Evolutionary conservation across 2,888 invertebrate species (phyloP), one percentile per base, ranked within the genome.

Genomic region (Eupithecia dodoneata): DNA sequence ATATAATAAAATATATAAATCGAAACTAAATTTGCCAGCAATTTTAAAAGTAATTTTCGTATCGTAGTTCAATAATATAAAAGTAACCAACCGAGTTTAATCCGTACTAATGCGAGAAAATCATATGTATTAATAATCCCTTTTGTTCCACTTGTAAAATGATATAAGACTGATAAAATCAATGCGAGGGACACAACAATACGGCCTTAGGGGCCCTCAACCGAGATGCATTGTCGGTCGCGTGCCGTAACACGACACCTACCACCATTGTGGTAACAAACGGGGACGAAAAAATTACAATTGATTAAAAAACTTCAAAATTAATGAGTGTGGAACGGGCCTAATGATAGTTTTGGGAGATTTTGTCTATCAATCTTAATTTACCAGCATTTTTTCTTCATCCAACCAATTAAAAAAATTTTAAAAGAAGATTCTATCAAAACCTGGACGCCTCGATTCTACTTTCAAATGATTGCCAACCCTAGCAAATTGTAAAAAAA

Each of bases 211-310:
- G 90, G 89, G 83, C 87, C 89, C 87, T 83, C 84, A 86, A 87
- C 85, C 83, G 81, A 85, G 85, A 84, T 86, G 89, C 85, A 86
- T 91, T 89, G 89, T 89, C 83, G 83, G 89, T 83, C 90, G 90
- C 90, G 91, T 90, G 91, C 84, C 87, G 94, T 87, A 93, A 94
- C 84, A 86, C 84, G 92, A 94, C 89, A 91, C 94, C 87, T 86
- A 87, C 92, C 92, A 90, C 91, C 90, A 92, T 93, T 91, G 86
- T 87, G 86, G 84, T 88, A 91, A 80, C 78, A 81, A 81, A 79
- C 71, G 72, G 74, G 77, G 76, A 76, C 88, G 89, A 89, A 87
- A 59, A 87, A 88, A 83, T 82, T 74, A 66, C 76, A 74, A 79
- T 74, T 81, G 76, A 78, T 80, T 70, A 73, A 72, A 78, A 78